Percentiles rank a stretch among this genome's conserved stretches.
Conservation (phyloP, 2,888 invertebrate species). For the Ferdinandea cuprea region DNA sequence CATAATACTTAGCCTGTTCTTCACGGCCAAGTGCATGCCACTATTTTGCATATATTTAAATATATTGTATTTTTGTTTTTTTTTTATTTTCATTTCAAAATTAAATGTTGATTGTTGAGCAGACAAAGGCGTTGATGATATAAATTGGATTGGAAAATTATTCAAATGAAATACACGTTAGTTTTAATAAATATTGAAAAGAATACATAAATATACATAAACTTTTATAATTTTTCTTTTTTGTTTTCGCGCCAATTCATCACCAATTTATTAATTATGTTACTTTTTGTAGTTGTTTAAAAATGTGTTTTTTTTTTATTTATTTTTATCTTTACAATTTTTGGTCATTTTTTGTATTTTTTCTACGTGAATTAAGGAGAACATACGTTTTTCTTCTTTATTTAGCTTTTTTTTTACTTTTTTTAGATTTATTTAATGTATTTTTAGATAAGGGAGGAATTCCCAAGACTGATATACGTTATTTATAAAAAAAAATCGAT, state of each 20-base stretch:
- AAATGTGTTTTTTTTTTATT: constrained; percentile 29
- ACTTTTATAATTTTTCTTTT: constrained; percentile 69
- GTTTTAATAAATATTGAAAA: constrained; percentile 65
- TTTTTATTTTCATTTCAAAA: constrained; percentile 51
- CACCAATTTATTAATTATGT: not conserved
- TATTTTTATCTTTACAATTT: constrained; percentile 55
- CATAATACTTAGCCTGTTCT: constrained; percentile 99
- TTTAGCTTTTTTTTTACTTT: no score
- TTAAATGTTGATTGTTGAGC: constrained; percentile 63
- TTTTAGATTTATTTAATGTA: constrained; percentile 23
- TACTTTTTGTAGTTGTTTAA: constrained; percentile 20
- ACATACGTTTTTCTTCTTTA: constrained; percentile 42
- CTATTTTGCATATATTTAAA: constrained; percentile 85
- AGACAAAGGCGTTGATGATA: constrained; percentile 67
- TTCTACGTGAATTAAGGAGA: constrained; percentile 30
- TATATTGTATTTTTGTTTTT: constrained; percentile 26
- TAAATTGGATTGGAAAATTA: constrained; percentile 67
- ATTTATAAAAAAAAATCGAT: constrained; percentile 22
- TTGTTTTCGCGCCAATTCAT: constrained; percentile 68
- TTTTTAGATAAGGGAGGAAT: constrained; percentile 74
- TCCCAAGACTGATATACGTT: constrained; percentile 74
- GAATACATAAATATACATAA: constrained; percentile 63
- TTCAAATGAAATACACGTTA: constrained; percentile 72
- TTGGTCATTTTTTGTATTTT: constrained; percentile 54
- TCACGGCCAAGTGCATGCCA: constrained; percentile 99